Evolutionary conservation across 1,140 invertebrate genomes (phyloP).

Genomic region (Drosophila lacteicornis): DNA sequence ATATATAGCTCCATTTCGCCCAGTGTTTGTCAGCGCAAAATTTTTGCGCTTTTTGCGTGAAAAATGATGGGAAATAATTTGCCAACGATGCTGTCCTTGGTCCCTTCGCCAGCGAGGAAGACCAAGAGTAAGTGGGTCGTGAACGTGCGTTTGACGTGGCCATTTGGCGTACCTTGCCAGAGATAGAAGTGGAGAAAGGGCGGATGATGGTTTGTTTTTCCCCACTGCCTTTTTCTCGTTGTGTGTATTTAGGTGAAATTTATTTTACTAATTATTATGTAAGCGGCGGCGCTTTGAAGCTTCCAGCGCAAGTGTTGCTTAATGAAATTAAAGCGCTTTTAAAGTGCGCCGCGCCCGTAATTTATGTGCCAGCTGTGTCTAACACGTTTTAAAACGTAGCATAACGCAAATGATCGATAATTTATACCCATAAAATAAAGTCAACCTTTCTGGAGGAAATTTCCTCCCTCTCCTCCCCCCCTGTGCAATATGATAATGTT

Average conservation of each 20-base stretch:
- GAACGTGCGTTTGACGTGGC: conserved; percentile 75
- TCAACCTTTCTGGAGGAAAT: conserved; percentile 20
- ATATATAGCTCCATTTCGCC: conserved; percentile 7
- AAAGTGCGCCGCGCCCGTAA: conserved; percentile 32
- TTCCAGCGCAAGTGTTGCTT: conserved; percentile 51
- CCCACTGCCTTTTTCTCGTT: background rate
- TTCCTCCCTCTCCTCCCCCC: background rate
- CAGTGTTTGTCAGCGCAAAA: conserved; percentile 44
- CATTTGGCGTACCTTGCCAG: conserved; percentile 61
- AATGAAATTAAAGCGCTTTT: conserved; percentile 75
- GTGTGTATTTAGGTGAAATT: conserved; percentile 80
- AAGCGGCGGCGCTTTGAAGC: conserved; percentile 51
- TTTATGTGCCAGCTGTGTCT: conserved; percentile 52
- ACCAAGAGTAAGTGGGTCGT: conserved; percentile 64
- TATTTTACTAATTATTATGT: conserved; percentile 83
- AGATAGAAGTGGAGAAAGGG: background rate
- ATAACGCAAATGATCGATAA: conserved; percentile 48
- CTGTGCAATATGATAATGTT: conserved; percentile 40
- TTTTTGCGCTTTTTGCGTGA: conserved; percentile 73
- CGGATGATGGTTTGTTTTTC: conserved; percentile 30
- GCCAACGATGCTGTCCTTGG: conserved; percentile 47
- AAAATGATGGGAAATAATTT: conserved; percentile 82
- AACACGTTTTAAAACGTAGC: conserved; percentile 32
- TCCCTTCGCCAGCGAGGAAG: conserved; percentile 36
- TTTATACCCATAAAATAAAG: conserved; percentile 48